Conservation (phyloP, 2,113 vertebrate genomes). For the Sphyrna mokarran region DNA sequence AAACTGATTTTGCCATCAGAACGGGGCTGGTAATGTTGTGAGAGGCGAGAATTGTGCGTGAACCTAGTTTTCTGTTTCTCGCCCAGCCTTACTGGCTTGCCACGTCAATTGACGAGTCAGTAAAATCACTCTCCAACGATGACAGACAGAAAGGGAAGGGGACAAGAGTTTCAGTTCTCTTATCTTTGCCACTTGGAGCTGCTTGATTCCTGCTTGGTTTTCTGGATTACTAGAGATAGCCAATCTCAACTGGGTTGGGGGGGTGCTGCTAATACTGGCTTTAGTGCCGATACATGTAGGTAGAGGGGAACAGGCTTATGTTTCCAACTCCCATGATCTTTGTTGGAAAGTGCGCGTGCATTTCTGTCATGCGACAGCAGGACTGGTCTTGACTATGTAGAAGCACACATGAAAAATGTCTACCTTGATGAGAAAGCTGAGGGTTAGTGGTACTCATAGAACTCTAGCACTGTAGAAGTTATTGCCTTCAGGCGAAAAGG, state of each 20-base stretch:
- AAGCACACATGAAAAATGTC: background rate
- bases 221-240: background rate
- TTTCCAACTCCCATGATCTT: background rate
- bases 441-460: background rate
- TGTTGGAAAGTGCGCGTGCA: background rate
- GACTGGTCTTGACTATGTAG: background rate
- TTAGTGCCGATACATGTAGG: background rate
- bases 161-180: too few species aligned
- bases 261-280: too few species aligned
- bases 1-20: too few species aligned
- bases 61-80: too few species aligned
- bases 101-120: too few species aligned
- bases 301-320: background rate
- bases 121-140: too few species aligned
- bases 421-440: background rate
- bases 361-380: background rate
- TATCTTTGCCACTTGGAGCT: background rate
- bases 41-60: too few species aligned
- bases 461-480: too few species aligned
- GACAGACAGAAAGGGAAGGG: too few species aligned
- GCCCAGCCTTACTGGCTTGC: too few species aligned
- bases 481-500: too few species aligned
- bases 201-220: background rate
- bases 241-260: background rate
- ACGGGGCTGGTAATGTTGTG: too few species aligned